Evolutionary conservation across 2,888 invertebrate species (phyloP), one percentile per base, ranked within the genome.

Genomic region (Caenorhabditis plicata): DNA sequence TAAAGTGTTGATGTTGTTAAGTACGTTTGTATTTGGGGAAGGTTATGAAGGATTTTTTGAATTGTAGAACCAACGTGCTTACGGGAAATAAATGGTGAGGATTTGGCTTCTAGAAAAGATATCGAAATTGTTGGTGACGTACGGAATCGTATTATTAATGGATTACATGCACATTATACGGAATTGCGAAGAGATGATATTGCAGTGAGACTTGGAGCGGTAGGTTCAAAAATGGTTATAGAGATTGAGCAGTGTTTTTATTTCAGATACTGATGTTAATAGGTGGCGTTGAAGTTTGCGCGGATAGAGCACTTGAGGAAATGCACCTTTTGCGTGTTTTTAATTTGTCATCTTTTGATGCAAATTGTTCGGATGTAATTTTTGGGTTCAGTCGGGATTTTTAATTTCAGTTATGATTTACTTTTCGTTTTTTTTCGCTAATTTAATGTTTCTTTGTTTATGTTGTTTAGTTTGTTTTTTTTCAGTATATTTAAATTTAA

Each of bases 1-100:
- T 7, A 69, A 69, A 41, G 44, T 52, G n/a, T 36, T 69, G 42
- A 69, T 66, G 64, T 38, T 69, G 25, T 38, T 69, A 43, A 64
- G 69, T 69, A 15, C 48, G 66, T 66, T 19, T 33, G 27, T 27
- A 43, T 15, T n/a, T 43, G 9, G 25, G 19, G 27, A 42, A 29
- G 32, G 22, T 4, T 22, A 36, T 31, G 3, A 19, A 11, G 9
- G 27, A 13, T 26, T 36, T 48, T 60, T n/a, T n/a, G n/a, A n/a
- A n/a, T n/a, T n/a, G 9, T 38, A 68, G 68, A 62, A 31, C 68
- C 68, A 13, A 64, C 68, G 9, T 53, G 52, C 13, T 39, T 64
- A 5, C 29, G 20, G 19, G 60, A 63, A 23, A 22, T 41, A 13
- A 36, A 38, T 15, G 52, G 49, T 9, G 41, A 49, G 2, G 42